Conservation (phyloP, 1,140 invertebrate species). For the Brevipalpus yothersi region DNA sequence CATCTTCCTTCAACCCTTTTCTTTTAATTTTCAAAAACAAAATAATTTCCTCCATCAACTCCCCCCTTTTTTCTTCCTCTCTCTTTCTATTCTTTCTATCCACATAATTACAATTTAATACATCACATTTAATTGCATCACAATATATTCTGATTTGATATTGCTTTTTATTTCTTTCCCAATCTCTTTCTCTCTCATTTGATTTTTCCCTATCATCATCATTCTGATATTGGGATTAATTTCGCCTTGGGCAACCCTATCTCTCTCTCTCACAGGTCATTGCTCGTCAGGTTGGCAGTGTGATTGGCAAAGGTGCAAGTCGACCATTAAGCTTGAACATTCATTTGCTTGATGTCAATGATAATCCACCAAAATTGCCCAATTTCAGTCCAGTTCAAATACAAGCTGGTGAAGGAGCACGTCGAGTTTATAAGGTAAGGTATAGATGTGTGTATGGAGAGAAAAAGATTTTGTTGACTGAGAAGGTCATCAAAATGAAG, state of each 20-base stretch:
- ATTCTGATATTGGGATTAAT: conserved; percentile 3
- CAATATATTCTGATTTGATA: conserved; percentile 3
- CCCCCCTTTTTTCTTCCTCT: neutral
- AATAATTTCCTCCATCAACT: no score
- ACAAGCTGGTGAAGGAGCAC: conserved; percentile 47
- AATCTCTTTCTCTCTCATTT: no score
- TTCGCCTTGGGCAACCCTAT: neutral
- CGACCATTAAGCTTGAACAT: conserved; percentile 51
- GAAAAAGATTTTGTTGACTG: neutral
- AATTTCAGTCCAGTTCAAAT: conserved; percentile 47
- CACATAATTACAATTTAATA: conserved; percentile 1
- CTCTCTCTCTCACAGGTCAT: conserved; percentile 23
- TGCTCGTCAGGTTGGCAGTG: conserved; percentile 37
- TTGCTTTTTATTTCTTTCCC: neutral
- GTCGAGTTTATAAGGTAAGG: conserved; percentile 40
- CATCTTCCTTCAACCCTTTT: neutral
- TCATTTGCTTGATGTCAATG: conserved; percentile 51
- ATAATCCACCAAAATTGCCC: conserved; percentile 49
- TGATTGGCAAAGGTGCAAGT: conserved; percentile 42
- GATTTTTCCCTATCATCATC: neutral
- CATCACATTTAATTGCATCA: neutral
- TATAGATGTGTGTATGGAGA: no score
- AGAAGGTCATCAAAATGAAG: neutral
- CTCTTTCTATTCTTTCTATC: neutral
- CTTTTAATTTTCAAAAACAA: neutral